Base-by-base conservation (phyloP, 1,140 invertebrate genomes). In the Drosophila lowei region DNA sequence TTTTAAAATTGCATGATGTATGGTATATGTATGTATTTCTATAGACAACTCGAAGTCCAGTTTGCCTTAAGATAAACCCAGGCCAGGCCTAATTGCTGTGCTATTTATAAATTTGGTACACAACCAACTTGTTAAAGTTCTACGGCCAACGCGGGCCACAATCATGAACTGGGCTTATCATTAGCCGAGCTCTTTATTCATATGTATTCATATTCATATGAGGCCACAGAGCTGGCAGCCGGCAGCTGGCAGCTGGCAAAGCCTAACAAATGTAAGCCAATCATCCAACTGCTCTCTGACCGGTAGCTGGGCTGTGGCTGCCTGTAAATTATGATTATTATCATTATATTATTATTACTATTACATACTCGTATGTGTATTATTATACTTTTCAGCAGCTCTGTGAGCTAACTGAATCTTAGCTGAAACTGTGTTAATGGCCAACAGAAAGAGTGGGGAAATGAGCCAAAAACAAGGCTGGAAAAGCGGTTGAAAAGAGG, bases 351-450 rank as follows among this genome's bases (percentile, higher is more conserved):
- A 56, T 55, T 84, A 85, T 79, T 79, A 80, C 85, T 79, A 38
- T 38, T 13, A 13, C 34, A 38, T 5, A 18, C 18, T 2, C 18
- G 1, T 18, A 38, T 38, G 34, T 13, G 34, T 38, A 38, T 38
- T 38, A 13, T 38, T 5, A 13, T 38, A 38, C 34, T 76, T 84
- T 84, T 85, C 79, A 84, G 62, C 76, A 79, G 81, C 80, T 76
- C 11, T 49, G 63, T 56, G 60, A 58, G 52, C 28, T 52, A 72
- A 56, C 58, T 56, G 43, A 64, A 70, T 63, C 61, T 61, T 71
- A 57, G 53, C 56, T 50, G 65, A 80, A 85, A 85, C 53, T 85
- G 83, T 86, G 80, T 85, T 85, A 85, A 85, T 85, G 80, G 80
- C 72, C 21, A 49, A 65, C 68, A 44, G 54, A 74, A 81, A 78